A percentile compares a stretch with the other conserved stretches of the same genome.
Evolutionary conservation across 2,113 vertebrate genomes (phyloP).

Genomic region (Prinia subflava): DNA sequence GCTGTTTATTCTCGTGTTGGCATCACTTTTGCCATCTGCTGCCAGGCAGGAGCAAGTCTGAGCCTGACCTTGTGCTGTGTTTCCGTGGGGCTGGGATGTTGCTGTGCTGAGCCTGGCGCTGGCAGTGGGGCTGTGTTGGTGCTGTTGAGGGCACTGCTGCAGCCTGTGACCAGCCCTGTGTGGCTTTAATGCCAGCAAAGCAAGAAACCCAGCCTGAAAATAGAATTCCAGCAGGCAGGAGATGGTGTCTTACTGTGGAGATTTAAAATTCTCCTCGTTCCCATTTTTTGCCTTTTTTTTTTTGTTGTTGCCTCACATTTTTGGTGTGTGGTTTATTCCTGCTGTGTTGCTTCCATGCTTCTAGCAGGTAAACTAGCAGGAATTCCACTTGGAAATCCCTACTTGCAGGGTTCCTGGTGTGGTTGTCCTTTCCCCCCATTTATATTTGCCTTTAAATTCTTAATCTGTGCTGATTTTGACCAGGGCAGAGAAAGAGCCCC

Average conservation of each 20-base stretch:
- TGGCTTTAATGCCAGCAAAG: not conserved
- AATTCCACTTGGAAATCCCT: conserved; percentile 20
- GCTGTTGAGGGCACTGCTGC: conserved; percentile 62
- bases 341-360: not conserved
- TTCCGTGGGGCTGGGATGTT: not conserved
- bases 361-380: not conserved
- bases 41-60: conserved; percentile 7
- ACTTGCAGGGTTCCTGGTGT: not conserved
- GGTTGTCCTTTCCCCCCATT: not conserved
- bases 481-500: not conserved
- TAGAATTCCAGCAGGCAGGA: not conserved
- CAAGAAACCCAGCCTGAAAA: not conserved
- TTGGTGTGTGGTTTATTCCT: not conserved
- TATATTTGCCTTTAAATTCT: not conserved
- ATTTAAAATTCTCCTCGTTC: not conserved
- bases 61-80: conserved; percentile 14
- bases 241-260: not conserved
- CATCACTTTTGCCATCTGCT: conserved; percentile 51
- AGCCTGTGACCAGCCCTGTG: not conserved
- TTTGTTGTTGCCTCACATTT: not conserved
- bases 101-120: not conserved
- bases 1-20: conserved; percentile 45
- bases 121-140: not conserved
- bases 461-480: not conserved
- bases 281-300: not conserved